A percentile compares a stretch with the other conserved stretches of the same genome.
phyloP scores from a whole-genome alignment of 2,113 vertebrate species.

The Petromus typicus region DNA sequence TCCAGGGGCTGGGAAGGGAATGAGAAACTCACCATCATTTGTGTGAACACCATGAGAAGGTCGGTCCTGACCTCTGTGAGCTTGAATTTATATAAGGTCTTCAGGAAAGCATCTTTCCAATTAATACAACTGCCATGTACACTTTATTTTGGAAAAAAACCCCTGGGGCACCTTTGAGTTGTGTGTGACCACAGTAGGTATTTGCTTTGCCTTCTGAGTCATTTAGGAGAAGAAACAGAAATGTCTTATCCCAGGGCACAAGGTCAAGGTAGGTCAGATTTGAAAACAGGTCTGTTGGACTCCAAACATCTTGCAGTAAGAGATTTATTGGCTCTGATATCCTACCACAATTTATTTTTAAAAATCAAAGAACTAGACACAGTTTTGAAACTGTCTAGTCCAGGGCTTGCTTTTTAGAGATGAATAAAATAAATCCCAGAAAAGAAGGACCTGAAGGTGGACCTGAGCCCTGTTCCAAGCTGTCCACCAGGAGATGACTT shows the following conservation, averaged over 20 bases:
- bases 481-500: neutral
- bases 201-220: neutral
- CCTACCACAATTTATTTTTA: neutral
- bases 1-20: no score
- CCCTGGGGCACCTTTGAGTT: neutral
- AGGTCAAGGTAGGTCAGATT: neutral
- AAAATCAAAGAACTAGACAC: neutral
- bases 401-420: neutral
- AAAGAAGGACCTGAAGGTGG: neutral
- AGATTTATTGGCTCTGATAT: neutral
- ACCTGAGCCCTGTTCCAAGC: neutral
- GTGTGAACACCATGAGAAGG: neutral
- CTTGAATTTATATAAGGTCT: neutral
- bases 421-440: neutral
- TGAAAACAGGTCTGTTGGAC: neutral
- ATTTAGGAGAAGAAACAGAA: neutral
- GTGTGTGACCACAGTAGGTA: neutral
- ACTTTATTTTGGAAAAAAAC: neutral
- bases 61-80: neutral
- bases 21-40: neutral
- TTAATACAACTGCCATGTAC: neutral
- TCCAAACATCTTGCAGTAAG: neutral
- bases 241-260: neutral
- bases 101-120: constrained; percentile 3
- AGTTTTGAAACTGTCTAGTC: neutral